Conservation (phyloP, 2,797 vertebrate species). For the Eremophila alpestris region DNA sequence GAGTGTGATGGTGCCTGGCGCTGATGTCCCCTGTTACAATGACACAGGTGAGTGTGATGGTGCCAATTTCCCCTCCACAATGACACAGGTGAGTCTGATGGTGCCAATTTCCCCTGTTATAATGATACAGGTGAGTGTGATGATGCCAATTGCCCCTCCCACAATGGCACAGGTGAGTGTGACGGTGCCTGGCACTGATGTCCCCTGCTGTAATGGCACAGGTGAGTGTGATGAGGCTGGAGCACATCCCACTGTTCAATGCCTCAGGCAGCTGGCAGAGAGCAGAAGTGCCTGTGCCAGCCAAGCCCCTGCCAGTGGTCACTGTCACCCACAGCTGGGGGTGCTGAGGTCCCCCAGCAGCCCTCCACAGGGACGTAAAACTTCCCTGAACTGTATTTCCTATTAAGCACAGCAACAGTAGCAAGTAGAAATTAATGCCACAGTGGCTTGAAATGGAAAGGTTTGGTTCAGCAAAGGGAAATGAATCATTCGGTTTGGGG, state of each 20-base stretch:
- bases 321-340: not conserved
- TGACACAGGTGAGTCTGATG: not conserved
- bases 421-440: not conserved
- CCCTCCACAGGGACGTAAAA: accelerated
- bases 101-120: not conserved
- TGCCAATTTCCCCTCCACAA: not conserved
- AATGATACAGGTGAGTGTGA: not conserved
- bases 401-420: not conserved
- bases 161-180: no score
- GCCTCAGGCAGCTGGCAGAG: not conserved
- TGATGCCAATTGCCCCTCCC: no score
- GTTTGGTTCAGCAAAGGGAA: not conserved
- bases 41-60: not conserved
- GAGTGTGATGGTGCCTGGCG: not conserved
- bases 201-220: accelerated
- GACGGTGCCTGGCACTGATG: not conserved
- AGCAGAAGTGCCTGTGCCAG: accelerated
- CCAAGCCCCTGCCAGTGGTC: accelerated
- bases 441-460: not conserved
- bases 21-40: accelerated
- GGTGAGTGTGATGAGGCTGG: not conserved
- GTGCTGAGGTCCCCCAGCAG: not conserved
- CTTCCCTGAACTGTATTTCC: not conserved
- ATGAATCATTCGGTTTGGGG: not conserved
- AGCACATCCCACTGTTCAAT: accelerated